Percentiles rank a stretch among this genome's conserved stretches.
Evolutionary conservation across 2,113 vertebrate species (phyloP).

Genomic region (Paraplagusia blochii): DNA sequence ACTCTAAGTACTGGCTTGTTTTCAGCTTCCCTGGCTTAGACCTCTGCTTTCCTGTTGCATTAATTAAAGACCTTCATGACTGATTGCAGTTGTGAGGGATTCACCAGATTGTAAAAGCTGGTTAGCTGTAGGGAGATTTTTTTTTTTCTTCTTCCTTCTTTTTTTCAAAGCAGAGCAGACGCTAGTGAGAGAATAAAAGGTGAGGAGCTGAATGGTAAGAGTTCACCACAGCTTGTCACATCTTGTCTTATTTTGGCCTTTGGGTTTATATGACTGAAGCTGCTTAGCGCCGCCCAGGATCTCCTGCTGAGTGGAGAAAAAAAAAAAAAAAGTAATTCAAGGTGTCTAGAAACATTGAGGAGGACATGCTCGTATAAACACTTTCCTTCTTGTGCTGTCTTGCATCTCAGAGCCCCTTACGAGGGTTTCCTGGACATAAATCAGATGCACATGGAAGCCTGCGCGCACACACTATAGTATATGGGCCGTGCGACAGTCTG

Average conservation of each 20-base stretch:
- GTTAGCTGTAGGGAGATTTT: constrained; percentile 53
- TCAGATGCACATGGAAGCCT: constrained; percentile 41
- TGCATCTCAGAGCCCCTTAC: constrained; percentile 71
- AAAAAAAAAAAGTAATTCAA: constrained; percentile 65
- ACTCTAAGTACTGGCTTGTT: constrained; percentile 64
- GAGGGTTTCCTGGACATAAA: constrained; percentile 73
- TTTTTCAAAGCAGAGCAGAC: constrained; percentile 34
- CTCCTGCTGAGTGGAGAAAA: constrained; percentile 53
- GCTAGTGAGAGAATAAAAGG: constrained; percentile 48
- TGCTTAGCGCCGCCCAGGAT: constrained; percentile 74
- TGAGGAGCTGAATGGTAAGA: constrained; percentile 62
- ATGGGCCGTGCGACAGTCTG: constrained; percentile 31
- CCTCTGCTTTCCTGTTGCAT: constrained; percentile 73
- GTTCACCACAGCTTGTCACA: constrained; percentile 74
- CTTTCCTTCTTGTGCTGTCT: constrained; percentile 78
- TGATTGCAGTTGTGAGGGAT: constrained; percentile 76
- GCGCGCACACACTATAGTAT: constrained; percentile 11
- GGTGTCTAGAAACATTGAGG: constrained; percentile 65
- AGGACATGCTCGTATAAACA: constrained; percentile 69
- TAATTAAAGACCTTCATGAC: constrained; percentile 74
- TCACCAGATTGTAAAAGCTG: constrained; percentile 68
- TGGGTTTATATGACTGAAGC: constrained; percentile 67
- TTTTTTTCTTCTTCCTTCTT: constrained; percentile 19
- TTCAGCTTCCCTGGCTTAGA: constrained; percentile 58
- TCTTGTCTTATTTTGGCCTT: constrained; percentile 75